Conservation (phyloP, 2,888 invertebrate genomes). For the Keiferia lycopersicella region DNA sequence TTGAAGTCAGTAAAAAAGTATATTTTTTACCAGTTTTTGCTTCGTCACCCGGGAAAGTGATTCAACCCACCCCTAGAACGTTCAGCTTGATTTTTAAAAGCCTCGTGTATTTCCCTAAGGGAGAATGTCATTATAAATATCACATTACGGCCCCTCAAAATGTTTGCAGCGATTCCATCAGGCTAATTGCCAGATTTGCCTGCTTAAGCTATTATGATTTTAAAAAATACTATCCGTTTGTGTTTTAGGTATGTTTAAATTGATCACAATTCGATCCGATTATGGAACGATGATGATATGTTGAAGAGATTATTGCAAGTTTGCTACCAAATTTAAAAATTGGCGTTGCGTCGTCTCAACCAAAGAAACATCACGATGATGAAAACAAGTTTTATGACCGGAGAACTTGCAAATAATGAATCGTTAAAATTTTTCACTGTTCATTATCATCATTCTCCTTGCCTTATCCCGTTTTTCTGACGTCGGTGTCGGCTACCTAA, state of each 20-base stretch:
- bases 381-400: no score
- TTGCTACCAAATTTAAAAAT: not conserved
- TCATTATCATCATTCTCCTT: no score
- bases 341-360: not conserved
- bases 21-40: no score
- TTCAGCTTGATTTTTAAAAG: not conserved
- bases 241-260: not conserved
- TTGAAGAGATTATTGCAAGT: not conserved
- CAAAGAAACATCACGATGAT: no score
- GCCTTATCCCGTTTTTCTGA: no score
- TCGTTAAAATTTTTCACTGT: no score
- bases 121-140: conserved; percentile 1
- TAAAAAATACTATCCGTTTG: conserved; percentile 6
- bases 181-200: conserved; percentile 11
- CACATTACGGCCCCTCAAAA: not conserved
- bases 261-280: not conserved
- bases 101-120: not conserved
- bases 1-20: not conserved
- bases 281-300: not conserved
- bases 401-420: no score
- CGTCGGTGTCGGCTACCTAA: no score
- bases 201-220: conserved; percentile 12
- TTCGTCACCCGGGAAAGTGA: not conserved
- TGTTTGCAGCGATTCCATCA: conserved; percentile 2
- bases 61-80: not conserved